Base-by-base conservation (phyloP, 2,797 vertebrate species). In the Nannoperca obscura region DNA sequence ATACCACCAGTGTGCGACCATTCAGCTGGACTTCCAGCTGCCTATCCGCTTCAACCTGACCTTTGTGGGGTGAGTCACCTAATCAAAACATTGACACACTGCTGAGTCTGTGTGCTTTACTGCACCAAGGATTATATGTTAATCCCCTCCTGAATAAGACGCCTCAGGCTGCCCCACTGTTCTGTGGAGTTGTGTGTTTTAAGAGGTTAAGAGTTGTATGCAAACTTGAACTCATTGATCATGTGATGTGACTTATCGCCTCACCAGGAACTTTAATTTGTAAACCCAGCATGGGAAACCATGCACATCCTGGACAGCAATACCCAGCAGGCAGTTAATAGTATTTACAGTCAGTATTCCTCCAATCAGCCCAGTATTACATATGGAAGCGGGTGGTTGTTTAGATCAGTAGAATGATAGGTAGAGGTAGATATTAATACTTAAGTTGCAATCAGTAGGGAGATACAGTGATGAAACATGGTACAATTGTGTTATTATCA, bases 11-110 rank as follows among this genome's bases (percentile, higher is more conserved):
- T 99, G 97, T 91, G 98, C 97, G 60, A 99, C 98, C 61, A 95
- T 99, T 90, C 98, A 99, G 55, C 95, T 99, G 78, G 98, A 99
- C 93, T 99, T 99, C 91, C 98, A 99, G 78, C 94, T 99, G 22
- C 98, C 98, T 1, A 92, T 97, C 84, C 95, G 97, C 62, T 98
- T 99, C 89, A 96, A 97, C 76, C 95, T 99, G 76, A 96, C 96
- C 10, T 99, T 97, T 22, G 96, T 98, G 53, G 96, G 97, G 98
- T 99, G 92, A 97, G 96, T 91, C 77, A 90, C 61, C 60, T 64
- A 47, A 75, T 88, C 40, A 80, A 57, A 86, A 58, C 52, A 53
- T 9, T 34, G 42, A 74, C 71, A 50, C 74, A 30, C 67, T 50
- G 66, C 82, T 73, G 70, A 74, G 71, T 65, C 53, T 53, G 22